Base-by-base conservation (phyloP, 2,888 invertebrate genomes). In the Clunio marinus region DNA sequence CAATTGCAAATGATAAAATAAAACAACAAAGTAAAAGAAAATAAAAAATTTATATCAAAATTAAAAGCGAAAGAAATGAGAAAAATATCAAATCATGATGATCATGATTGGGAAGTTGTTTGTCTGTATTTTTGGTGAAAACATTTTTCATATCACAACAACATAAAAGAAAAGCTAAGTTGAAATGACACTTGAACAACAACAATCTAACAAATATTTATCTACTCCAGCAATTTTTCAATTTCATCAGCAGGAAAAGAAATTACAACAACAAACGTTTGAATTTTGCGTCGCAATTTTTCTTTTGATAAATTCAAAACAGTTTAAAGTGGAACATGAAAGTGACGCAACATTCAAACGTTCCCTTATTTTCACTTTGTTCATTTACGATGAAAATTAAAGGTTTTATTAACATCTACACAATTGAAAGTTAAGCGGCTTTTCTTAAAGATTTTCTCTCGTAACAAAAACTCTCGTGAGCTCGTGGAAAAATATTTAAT, bases 1-100 rank as follows among this genome's bases (percentile, higher is more conserved):
- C 62, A 70, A 63, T 57, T 32, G 62, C 60, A 60, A 60, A 62
- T 55, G 27, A 51, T 55, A 69, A 63, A 55, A 22, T 32, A 32
- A 51, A 45, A 37, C 37, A n/a, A 25, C 25, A 22, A 15, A 46
- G 24, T 41, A 17, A 37, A 24, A 45, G 25, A 46, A 69, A 59
- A 68, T 32, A 60, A 22, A 55, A 17, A 59, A 46, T 22, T 24
- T 22, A 57, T 37, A 68, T 27, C 32, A 32, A 46, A 55, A 59
- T 55, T 67, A 10, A 22, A 62, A 24, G 27, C n/a, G 24, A 24
- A 67, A 70, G 69, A 62, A 20, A 63, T 25, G 35, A 65, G 37
- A 62, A 60, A 60, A 32, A 69, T 20, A 46, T 46, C 37, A 58
- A 67, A 70, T 67, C 45, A 66, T 58, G 70, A 68, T 69, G 28